A percentile compares a stretch with the other conserved stretches of the same genome.
Evolutionary conservation across 2,113 vertebrate genomes (phyloP).

Genomic region (Pseudolaguvia tuberculata): DNA sequence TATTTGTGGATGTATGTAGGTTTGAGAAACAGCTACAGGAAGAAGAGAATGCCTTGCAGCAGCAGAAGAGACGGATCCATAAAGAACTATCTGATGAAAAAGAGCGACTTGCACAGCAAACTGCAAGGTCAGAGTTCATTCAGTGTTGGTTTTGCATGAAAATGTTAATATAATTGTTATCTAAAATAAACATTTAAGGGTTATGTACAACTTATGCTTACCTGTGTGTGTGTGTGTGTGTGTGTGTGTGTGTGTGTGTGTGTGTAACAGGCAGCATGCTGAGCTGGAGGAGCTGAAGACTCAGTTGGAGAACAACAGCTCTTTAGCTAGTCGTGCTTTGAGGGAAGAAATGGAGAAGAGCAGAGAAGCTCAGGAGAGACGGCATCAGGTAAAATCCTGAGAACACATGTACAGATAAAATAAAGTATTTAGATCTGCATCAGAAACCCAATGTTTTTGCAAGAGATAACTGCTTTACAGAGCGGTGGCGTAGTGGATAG

Average conservation of each 20-base stretch:
- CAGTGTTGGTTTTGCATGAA: neutral
- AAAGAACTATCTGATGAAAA: slow-evolving; percentile 85
- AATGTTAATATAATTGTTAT: no score
- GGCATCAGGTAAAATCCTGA: slow-evolving; percentile 77
- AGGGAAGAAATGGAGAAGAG: slow-evolving; percentile 80
- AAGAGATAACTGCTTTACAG: no score
- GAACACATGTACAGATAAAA: neutral
- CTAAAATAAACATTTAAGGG: no score
- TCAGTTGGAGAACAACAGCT: slow-evolving; percentile 84
- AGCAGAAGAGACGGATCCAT: slow-evolving; percentile 81
- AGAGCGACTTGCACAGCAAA: slow-evolving; percentile 81
- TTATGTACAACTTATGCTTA: neutral
- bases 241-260: slow-evolving; percentile 24
- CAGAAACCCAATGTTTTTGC: neutral
- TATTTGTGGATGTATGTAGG: slow-evolving; percentile 56
- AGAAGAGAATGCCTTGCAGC: slow-evolving; percentile 82
- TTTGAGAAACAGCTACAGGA: slow-evolving; percentile 89
- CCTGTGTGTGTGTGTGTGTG: neutral
- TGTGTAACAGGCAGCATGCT: slow-evolving; percentile 73
- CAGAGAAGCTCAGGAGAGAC: slow-evolving; percentile 80
- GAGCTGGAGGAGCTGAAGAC: slow-evolving; percentile 81
- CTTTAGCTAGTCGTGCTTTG: slow-evolving; percentile 66
- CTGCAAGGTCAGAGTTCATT: slow-evolving; percentile 70
- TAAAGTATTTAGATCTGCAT: neutral
- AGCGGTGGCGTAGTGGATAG: no score